These are phyloP conservation scores for Caenorhabditis brenneri DNA, from an alignment of 1,140 invertebrate species.

Conservation along the genomic window DNA sequence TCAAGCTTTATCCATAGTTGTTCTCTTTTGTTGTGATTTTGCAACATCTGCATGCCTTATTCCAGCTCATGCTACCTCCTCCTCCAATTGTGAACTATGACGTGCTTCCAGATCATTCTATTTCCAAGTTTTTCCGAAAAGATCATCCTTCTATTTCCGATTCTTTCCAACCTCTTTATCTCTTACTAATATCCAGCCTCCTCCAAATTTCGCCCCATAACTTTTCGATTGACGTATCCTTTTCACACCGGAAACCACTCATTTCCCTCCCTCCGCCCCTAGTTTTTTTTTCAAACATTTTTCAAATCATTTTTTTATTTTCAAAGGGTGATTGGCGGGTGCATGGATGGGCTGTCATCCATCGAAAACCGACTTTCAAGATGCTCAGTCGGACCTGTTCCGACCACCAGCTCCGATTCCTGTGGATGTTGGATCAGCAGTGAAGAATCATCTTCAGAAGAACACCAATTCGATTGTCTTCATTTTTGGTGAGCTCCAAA, in stretches of 20 bases:
- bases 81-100: too few species aligned
- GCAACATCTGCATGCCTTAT: too few species aligned
- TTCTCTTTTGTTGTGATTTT: too few species aligned
- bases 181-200: not conserved
- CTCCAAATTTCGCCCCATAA: not conserved
- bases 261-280: slow-evolving; percentile 6
- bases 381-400: slow-evolving; percentile 12
- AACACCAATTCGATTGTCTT: not conserved
- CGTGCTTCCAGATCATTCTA: too few species aligned
- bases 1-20: too few species aligned
- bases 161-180: not conserved
- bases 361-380: slow-evolving; percentile 28
- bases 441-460: not conserved
- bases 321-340: not conserved
- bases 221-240: slow-evolving; percentile 30
- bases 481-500: not conserved
- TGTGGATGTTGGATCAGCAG: not conserved
- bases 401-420: slow-evolving; percentile 12
- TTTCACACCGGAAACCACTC: slow-evolving; percentile 13
- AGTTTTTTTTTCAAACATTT: not conserved
- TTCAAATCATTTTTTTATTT: not conserved
- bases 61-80: too few species aligned
- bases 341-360: slow-evolving; percentile 33
- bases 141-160: not conserved
- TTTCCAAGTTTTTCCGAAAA: too few species aligned